These are phyloP conservation scores for Holacanthella duospinosa DNA, from an alignment of 2,888 invertebrate species.

Conservation along the genomic window DNA sequence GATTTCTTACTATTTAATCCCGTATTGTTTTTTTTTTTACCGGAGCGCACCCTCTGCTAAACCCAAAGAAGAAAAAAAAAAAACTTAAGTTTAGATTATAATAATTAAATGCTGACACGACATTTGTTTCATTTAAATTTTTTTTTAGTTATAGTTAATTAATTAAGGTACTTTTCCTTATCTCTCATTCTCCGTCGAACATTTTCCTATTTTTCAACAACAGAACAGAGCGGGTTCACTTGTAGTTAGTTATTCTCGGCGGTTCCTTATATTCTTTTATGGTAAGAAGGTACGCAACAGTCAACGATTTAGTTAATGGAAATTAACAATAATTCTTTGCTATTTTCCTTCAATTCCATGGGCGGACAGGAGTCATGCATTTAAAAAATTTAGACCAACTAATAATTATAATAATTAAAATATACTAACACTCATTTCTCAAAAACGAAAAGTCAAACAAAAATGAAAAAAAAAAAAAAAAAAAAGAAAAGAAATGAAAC, in stretches of 20 bases:
- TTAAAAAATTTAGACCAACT: too few relatives aligned
- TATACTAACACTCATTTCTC: too few relatives aligned
- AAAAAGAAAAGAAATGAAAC: not conserved
- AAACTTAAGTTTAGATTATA: not conserved
- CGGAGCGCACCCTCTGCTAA: not conserved
- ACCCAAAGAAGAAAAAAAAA: not conserved
- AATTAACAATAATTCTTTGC: not conserved
- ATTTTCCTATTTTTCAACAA: not conserved
- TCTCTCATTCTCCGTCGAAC: constrained; percentile 2
- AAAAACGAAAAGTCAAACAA: not conserved
- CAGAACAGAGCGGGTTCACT: not conserved
- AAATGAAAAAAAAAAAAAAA: not conserved
- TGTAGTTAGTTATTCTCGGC: not conserved
- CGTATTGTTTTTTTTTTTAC: not conserved
- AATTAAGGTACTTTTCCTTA: constrained; percentile 5
- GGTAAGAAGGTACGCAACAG: not conserved
- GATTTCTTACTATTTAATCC: not conserved
- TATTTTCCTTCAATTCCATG: too few relatives aligned
- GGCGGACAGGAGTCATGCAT: too few relatives aligned
- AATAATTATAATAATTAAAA: too few relatives aligned
- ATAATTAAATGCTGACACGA: not conserved
- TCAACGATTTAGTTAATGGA: not conserved
- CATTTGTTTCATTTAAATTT: not conserved
- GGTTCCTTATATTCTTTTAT: not conserved
- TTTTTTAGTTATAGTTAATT: constrained; percentile 3